Conservation (phyloP, 2,113 vertebrate species). For the Poeciliopsis prolifica region DNA sequence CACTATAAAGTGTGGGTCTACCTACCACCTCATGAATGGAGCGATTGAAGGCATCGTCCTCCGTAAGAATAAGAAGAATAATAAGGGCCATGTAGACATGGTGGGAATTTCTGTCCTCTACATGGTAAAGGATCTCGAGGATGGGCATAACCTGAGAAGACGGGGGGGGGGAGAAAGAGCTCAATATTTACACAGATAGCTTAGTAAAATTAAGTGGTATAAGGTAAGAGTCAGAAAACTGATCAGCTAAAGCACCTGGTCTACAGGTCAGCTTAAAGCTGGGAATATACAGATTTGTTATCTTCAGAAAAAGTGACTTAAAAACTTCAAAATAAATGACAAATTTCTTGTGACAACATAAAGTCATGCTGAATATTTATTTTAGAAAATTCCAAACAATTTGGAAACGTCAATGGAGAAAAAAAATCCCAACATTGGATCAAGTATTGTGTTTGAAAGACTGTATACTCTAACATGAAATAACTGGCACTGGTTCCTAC, state of each 20-base stretch:
- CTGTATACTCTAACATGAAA: constrained; percentile 31
- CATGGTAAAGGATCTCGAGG: constrained; percentile 96
- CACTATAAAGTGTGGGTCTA: constrained; percentile 22
- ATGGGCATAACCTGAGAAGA: constrained; percentile 90
- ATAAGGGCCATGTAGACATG: constrained; percentile 99
- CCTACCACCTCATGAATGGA: constrained; percentile 98
- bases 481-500: constrained; percentile 47
- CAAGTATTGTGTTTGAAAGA: constrained; percentile 2
- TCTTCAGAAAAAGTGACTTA: no score
- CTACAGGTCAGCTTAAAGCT: background rate
- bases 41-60: constrained; percentile 96
- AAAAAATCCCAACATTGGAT: constrained; percentile 19
- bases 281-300: background rate
- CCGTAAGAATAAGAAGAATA: constrained; percentile 95
- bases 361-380: no score
- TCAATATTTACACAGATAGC: background rate
- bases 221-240: background rate
- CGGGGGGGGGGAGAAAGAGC: background rate
- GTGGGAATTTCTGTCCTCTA: constrained; percentile 97
- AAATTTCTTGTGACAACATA: no score
- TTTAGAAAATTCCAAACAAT: background rate
- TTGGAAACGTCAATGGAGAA: background rate
- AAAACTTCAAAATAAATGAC: no score
- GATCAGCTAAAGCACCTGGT: background rate
- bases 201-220: background rate